Evolutionary conservation across 2,797 vertebrate genomes (phyloP), one percentile per base, ranked within the genome.

Genomic region (Ceryle rudis): DNA sequence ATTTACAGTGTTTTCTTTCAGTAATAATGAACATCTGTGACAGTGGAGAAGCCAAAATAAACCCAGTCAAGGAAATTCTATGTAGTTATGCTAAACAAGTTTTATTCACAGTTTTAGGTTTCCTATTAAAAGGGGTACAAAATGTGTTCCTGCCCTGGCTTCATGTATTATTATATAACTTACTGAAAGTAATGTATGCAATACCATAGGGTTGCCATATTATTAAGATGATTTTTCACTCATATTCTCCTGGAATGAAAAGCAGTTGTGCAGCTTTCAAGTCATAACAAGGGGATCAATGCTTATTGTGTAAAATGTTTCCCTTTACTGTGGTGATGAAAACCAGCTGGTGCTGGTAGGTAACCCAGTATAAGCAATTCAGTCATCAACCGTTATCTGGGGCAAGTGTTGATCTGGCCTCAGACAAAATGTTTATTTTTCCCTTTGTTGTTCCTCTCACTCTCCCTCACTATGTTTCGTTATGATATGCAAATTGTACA

Each of bases 11-110:
- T 94, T 97, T 97, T 95, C 54, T 26, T 96, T 94, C 65, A 52
- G 47, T 97, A 98, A 97, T 92, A 93, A 92, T 94, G 91, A 98
- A 97, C 97, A 98, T 97, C 97, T 98, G 98, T 80, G 88, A 95
- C 44, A 91, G 58, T 14, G 15, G 29, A 57, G 70, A 92, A 86
- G 97, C 96, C 98, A 98, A 97, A 98, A 95, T 75, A 97, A 97
- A 97, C 93, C 92, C 67, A 93, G 93, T 84, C 89, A 97, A 96
- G 93, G 92, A 96, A 94, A 97, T 96, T 96, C 91, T 95, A 29
- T 64, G 91, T 54, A 89, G 60, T 90, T 96, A 93, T 64, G 89
- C 72, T 97, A 98, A 97, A 96, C 75, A 95, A 90, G 81, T 90
- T 97, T 96, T 92, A 86, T 73, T 93, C 95, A 93, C 51, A 85